Evolutionary conservation across 2,888 invertebrate genomes (phyloP), one percentile per base, ranked within the genome.

Genomic region (Hydroisotoma schaefferi): DNA sequence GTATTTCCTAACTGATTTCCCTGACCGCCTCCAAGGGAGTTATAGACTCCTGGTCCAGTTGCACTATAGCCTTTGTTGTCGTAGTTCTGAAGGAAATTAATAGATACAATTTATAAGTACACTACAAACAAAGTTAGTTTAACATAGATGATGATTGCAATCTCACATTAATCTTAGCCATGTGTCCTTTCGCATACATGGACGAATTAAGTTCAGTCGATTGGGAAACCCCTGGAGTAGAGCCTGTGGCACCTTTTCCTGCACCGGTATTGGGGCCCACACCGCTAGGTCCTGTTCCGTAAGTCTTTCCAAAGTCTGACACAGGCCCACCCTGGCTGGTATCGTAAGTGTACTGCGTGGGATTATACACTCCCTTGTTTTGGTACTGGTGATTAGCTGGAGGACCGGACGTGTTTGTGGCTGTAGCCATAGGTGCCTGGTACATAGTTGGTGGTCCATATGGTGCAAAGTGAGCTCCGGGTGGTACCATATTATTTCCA

Each of bases 161-260:
- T 86, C 88, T 85, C 79, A 90, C 90, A 80, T 90, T 90, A 77
- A 92, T 90, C 82, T 92, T 92, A 76, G 87, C 88, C 76, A 93
- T 84, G 72, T 88, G 87, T 78, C 93, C 92, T 69, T 93, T 93
- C 75, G 87, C 86, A 78, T 93, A 94, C 84, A 92, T 90, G 29
- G 88, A 86, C 70, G 85, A 84, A 73, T 82, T 81, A 75, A 91
- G 83, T 74, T 91, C 92, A 54, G 87, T 85, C 49, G 70, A 63
- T 67, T 72, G 72, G 26, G 72, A 72, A 61, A 62, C 68, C 58
- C 65, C 83, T 82, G 52, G 85, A 83, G 58, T 83, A 55, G 74
- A 78, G 75, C 74, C 73, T 54, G 71, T 61, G 3, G 73, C 69
- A 20, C 70, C 73, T 38, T 69, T 69, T 25, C 64, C 66, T 22